Percentiles rank a stretch among this genome's conserved stretches.
Evolutionary conservation across 2,113 vertebrate genomes (phyloP).

Genomic region (Anser brachyrhynchus): DNA sequence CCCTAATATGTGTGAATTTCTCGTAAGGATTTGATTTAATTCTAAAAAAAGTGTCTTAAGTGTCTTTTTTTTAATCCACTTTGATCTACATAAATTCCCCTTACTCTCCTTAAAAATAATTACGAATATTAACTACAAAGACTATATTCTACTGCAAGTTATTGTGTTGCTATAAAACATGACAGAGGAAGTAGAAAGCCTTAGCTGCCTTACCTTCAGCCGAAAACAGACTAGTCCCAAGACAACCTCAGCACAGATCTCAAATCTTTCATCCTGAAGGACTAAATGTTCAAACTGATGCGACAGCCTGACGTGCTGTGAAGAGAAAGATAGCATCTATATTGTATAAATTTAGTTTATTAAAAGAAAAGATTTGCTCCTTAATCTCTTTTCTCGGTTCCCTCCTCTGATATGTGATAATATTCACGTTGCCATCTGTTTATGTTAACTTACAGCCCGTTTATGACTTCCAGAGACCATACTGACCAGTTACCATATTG

Average conservation of each 20-base stretch:
- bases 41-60: not conserved
- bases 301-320: slow-evolving; percentile 88
- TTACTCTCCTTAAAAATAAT: not conserved
- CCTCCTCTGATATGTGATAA: not conserved
- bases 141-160: not conserved
- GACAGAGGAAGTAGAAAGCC: not conserved
- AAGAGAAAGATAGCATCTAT: not conserved
- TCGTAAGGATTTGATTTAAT: not conserved
- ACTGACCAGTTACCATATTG: not conserved
- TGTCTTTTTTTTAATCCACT: not conserved
- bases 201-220: slow-evolving; percentile 86
- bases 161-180: not conserved
- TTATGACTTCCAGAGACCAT: not conserved
- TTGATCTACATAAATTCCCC: not conserved
- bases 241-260: slow-evolving; percentile 88
- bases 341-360: not conserved
- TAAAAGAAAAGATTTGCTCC: not conserved
- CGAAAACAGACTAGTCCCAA: slow-evolving; percentile 95
- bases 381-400: not conserved
- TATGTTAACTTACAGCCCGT: not conserved
- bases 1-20: not conserved
- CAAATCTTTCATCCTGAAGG: slow-evolving; percentile 87
- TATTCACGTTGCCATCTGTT: not conserved
- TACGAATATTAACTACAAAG: not conserved
- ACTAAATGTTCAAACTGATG: slow-evolving; percentile 90